These are phyloP conservation scores for Echiichthys vipera DNA, from an alignment of 2,797 vertebrate species.

Conservation along the genomic window DNA sequence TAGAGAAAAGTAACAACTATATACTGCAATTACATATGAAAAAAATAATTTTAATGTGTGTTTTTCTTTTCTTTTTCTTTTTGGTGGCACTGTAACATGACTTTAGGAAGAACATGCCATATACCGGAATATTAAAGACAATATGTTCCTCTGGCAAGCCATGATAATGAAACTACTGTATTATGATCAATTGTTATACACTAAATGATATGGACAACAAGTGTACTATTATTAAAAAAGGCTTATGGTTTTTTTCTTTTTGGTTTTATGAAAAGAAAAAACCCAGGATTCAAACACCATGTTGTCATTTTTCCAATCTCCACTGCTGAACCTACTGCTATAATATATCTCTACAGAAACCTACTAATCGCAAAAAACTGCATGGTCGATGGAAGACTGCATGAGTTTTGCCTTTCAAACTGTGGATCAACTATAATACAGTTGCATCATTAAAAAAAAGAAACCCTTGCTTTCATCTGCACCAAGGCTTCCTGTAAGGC, in stretches of 20 bases:
- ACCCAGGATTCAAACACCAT: constrained; percentile 58
- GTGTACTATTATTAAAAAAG: constrained; percentile 68
- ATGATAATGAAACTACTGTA: constrained; percentile 75
- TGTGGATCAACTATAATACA: constrained; percentile 79
- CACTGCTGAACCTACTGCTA: constrained; percentile 69
- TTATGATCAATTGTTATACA: constrained; percentile 70
- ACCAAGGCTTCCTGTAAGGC: constrained; percentile 74
- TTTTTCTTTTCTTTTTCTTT: constrained; percentile 49
- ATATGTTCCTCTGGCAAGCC: constrained; percentile 78
- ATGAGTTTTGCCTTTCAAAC: constrained; percentile 87
- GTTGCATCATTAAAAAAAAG: constrained; percentile 77
- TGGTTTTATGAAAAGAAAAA: constrained; percentile 51
- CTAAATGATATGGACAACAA: constrained; percentile 72
- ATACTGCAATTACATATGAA: constrained; percentile 64
- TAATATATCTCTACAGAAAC: constrained; percentile 80
- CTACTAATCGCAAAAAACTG: constrained; percentile 81
- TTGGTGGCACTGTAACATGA: constrained; percentile 74
- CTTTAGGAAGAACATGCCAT: constrained; percentile 80
- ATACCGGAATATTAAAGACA: constrained; percentile 75
- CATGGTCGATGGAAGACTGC: constrained; percentile 87
- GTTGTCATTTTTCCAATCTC: constrained; percentile 65
- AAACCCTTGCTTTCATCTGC: constrained; percentile 85
- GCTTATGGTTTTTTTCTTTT: constrained; percentile 50
- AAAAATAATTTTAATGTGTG: constrained; percentile 68
- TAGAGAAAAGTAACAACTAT: constrained; percentile 67